Conservation (phyloP, 2,113 vertebrate species). For the human region DNA sequence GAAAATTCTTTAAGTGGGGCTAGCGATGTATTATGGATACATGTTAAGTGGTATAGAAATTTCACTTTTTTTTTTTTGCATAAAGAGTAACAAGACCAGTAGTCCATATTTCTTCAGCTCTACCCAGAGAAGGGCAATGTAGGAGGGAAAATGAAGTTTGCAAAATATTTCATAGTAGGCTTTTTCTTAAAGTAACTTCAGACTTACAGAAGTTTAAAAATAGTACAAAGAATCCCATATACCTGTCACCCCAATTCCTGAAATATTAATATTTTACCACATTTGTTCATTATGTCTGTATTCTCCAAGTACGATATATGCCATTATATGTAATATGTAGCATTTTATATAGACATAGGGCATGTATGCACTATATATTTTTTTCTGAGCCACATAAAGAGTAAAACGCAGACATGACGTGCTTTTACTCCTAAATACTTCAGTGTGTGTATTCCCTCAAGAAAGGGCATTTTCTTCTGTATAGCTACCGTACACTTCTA, state of each 20-base stretch:
- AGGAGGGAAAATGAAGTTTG: background rate
- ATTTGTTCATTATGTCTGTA: background rate
- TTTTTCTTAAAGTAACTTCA: background rate
- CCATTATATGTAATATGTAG: background rate
- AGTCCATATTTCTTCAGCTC: background rate
- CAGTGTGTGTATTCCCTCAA: background rate
- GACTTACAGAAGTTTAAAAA: background rate
- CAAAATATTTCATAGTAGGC: background rate
- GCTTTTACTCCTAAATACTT: background rate
- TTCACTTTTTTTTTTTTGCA: constrained; percentile 7
- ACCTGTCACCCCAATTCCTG: background rate
- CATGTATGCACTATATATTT: background rate
- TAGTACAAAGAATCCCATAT: background rate
- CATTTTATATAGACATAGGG: background rate
- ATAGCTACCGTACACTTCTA: background rate
- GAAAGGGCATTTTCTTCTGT: background rate
- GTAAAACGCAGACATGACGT: background rate
- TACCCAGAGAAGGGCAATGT: background rate
- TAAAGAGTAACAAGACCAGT: background rate
- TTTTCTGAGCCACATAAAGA: background rate
- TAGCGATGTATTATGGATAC: background rate
- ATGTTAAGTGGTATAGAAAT: background rate
- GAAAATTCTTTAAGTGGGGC: background rate
- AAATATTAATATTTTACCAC: constrained; percentile 8
- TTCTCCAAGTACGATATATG: background rate